Percentiles rank a stretch among this genome's conserved stretches.
Conservation (phyloP, 1,140 invertebrate genomes). For the Caenorhabditis latens region DNA sequence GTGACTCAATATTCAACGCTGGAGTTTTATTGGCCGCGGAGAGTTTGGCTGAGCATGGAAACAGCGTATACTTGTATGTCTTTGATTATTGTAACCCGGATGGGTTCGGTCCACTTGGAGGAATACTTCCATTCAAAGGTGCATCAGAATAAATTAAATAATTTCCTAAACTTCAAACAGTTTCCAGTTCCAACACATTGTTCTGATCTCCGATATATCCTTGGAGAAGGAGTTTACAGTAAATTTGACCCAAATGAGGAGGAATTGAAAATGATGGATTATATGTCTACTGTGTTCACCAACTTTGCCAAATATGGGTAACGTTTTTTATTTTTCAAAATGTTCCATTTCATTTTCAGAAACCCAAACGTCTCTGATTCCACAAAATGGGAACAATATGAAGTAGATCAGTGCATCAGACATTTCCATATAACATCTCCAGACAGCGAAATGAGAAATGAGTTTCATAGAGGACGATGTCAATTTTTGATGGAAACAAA, state of each 20-base stretch:
- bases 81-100: conserved; percentile 64
- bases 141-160: neutral
- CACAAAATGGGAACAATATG: neutral
- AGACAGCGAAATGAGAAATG: neutral
- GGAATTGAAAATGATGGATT: conserved; percentile 70
- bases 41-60: neutral
- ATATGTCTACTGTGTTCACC: conserved; percentile 68
- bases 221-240: conserved; percentile 69
- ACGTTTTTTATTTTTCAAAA: neutral
- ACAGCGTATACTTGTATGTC: conserved; percentile 61
- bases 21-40: conserved; percentile 17
- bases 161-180: neutral
- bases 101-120: conserved; percentile 47
- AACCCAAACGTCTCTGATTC: neutral
- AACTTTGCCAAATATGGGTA: conserved; percentile 76
- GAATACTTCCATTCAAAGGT: conserved; percentile 64
- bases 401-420: neutral
- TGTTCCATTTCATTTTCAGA: neutral
- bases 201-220: conserved; percentile 71
- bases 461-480: conserved; percentile 1
- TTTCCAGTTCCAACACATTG: conserved; percentile 68
- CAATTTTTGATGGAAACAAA: conserved; percentile 4
- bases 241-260: conserved; percentile 70
- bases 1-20: neutral
- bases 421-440: neutral